Evolutionary conservation across 2,888 invertebrate species (phyloP).

Genomic region (Aphidius colemani): DNA sequence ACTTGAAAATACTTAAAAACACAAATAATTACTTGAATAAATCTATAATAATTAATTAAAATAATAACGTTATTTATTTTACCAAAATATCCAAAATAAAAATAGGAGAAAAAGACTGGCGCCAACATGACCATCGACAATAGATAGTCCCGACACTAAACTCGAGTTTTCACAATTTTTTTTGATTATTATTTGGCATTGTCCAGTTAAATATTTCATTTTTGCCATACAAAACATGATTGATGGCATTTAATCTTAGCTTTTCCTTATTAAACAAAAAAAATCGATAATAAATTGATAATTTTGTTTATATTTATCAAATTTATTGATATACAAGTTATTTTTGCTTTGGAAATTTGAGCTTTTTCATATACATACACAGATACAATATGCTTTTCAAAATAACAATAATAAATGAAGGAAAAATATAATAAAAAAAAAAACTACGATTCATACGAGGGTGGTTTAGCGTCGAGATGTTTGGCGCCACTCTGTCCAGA

Average conservation of each 20-base stretch:
- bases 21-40: no score
- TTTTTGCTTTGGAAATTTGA: no score
- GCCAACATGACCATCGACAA: constrained; percentile 45
- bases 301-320: no score
- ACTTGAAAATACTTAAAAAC: no score
- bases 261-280: background rate
- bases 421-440: no score
- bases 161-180: constrained; percentile 4
- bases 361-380: no score
- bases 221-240: background rate
- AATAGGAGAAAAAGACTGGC: constrained; percentile 39
- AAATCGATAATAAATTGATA: background rate
- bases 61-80: no score
- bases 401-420: no score
- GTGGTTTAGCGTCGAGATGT: constrained; percentile 41
- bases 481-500: constrained; percentile 54
- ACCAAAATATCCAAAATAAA: background rate
- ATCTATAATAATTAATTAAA: no score
- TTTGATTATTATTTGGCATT: background rate
- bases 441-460: background rate
- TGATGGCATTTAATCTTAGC: background rate
- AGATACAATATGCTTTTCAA: no score
- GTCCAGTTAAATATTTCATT: constrained; percentile 7
- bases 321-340: no score
- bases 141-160: constrained; percentile 41